Conservation (phyloP, 1,140 invertebrate genomes). For the Megathymus violae region DNA sequence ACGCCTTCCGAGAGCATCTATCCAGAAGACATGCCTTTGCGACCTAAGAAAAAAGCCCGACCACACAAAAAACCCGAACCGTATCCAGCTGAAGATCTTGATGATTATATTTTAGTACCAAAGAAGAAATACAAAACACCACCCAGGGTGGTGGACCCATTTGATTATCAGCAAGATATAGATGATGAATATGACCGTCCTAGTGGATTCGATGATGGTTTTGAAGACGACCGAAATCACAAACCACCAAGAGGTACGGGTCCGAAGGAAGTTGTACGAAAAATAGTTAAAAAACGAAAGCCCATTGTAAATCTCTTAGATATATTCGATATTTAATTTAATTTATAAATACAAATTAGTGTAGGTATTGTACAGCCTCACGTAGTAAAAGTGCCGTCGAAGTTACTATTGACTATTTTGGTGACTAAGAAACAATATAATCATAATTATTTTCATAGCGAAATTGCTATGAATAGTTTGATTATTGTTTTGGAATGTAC, state of each 20-base stretch:
- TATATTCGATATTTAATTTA: constrained; percentile 81
- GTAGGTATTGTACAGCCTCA: constrained; percentile 27
- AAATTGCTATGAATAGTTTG: constrained; percentile 26
- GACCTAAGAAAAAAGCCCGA: constrained; percentile 70
- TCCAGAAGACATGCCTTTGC: constrained; percentile 54
- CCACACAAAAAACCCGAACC: constrained; percentile 59
- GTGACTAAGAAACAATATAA: constrained; percentile 24
- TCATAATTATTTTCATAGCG: constrained; percentile 21
- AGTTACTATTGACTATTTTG: constrained; percentile 17
- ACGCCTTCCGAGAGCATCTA: constrained; percentile 55
- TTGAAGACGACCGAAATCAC: constrained; percentile 56
- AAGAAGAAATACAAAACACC: constrained; percentile 74
- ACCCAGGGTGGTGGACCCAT: constrained; percentile 47
- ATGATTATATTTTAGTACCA: constrained; percentile 71
- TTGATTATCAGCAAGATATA: constrained; percentile 53
- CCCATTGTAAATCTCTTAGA: constrained; percentile 72
- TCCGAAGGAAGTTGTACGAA: constrained; percentile 68
- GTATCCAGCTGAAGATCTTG: constrained; percentile 57
- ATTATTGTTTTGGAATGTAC: constrained; percentile 36
- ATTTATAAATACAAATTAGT: constrained; percentile 69
- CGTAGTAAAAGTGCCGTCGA: constrained; percentile 22
- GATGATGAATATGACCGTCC: constrained; percentile 66
- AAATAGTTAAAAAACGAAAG: constrained; percentile 72
- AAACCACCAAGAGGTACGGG: constrained; percentile 51
- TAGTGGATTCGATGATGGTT: constrained; percentile 52